Conservation (phyloP, 2,797 vertebrate species). For the Merluccius polli region DNA sequence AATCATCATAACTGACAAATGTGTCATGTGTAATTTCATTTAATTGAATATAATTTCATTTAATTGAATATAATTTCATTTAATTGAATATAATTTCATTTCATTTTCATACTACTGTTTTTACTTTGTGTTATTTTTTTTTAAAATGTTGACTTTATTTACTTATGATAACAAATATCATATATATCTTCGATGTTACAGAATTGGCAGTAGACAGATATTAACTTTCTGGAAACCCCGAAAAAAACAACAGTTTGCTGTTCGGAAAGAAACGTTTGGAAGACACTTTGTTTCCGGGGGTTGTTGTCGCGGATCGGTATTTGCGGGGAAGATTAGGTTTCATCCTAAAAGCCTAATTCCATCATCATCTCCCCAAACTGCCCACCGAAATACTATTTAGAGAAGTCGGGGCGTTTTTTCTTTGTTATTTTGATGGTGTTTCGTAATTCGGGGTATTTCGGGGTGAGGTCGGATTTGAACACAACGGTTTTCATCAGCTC, state of each 20-base stretch:
- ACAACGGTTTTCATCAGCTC: conserved; percentile 51
- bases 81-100: too few relatives aligned
- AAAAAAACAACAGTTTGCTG: conserved; percentile 18
- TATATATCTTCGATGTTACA: too few relatives aligned
- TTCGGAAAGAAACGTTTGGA: conserved; percentile 17
- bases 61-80: too few relatives aligned
- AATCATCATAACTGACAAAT: too few relatives aligned
- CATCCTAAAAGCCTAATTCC: conserved; percentile 42
- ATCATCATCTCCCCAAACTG: conserved; percentile 46
- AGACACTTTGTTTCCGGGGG: conserved; percentile 2
- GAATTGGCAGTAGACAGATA: conserved; percentile 27
- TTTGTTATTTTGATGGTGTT: neutral
- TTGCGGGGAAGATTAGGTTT: conserved; percentile 44
- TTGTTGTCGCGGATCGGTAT: conserved; percentile 44
- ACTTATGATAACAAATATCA: too few relatives aligned
- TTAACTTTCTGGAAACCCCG: neutral
- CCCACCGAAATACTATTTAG: conserved; percentile 43
- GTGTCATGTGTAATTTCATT: too few relatives aligned
- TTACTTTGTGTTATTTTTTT: too few relatives aligned
- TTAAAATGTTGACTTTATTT: too few relatives aligned
- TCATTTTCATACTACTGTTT: too few relatives aligned
- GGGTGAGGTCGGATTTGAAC: conserved; percentile 31
- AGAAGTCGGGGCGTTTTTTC: conserved; percentile 49
- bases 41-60: too few relatives aligned
- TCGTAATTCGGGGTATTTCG: neutral